phyloP scores from a whole-genome alignment of 2,113 vertebrate species.

The Thunnus maccoyii region DNA sequence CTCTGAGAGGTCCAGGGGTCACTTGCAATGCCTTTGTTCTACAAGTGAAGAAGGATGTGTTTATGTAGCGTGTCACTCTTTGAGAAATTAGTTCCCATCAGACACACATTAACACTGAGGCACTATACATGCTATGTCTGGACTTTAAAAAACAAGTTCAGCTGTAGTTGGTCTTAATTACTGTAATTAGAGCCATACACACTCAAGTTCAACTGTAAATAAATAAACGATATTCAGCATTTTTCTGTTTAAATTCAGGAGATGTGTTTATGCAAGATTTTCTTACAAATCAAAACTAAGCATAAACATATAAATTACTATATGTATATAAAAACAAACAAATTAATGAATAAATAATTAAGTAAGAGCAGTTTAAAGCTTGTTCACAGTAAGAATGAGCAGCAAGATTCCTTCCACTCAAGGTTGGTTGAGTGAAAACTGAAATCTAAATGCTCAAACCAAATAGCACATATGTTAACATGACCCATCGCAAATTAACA shows the following conservation, averaged over 20 bases:
- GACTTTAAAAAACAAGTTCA: constrained; percentile 2
- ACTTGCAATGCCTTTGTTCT: constrained; percentile 25
- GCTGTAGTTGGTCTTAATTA: not conserved
- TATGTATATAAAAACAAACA: constrained; percentile 8
- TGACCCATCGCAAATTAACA: constrained; percentile 31
- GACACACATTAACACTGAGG: constrained; percentile 50
- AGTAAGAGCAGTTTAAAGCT: not conserved
- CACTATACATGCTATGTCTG: constrained; percentile 2
- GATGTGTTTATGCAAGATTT: not conserved
- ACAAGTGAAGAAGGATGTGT: constrained; percentile 34
- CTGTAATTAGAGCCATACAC: not conserved
- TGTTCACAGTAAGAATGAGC: not conserved
- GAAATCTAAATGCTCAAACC: constrained; percentile 28
- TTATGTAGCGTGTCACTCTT: constrained; percentile 57
- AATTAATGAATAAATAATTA: constrained; percentile 25
- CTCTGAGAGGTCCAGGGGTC: constrained; percentile 37
- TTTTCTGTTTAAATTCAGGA: constrained; percentile 1
- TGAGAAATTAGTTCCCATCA: constrained; percentile 53
- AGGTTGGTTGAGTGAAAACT: constrained; percentile 1
- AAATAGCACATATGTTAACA: constrained; percentile 32
- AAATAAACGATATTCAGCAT: constrained; percentile 20
- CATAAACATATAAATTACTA: not conserved
- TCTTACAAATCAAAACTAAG: not conserved
- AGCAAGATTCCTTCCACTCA: constrained; percentile 10
- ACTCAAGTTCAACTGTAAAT: constrained; percentile 23